Evolutionary conservation across 2,888 invertebrate genomes (phyloP), one percentile per base, ranked within the genome.

Genomic region (Acanthosepion lycidas): DNA sequence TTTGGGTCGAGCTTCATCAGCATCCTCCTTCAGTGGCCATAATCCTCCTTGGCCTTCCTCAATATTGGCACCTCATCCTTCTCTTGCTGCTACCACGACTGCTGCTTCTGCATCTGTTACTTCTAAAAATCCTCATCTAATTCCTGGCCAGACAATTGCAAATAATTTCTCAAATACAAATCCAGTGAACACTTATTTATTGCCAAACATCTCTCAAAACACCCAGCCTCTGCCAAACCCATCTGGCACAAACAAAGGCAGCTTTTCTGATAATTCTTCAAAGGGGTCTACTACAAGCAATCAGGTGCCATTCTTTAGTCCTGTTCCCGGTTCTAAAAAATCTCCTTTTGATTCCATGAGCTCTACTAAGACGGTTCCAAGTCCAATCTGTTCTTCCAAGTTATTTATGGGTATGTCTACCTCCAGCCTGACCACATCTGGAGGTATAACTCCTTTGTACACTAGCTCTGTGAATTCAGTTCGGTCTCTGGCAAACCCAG

Each of bases 281-380:
- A 93, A 93, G 53, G 93, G 49, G 12, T 53, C 93, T 93, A 78
- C 78, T 78, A 93, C 93, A 26, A 93, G 93, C 26, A 93, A 93
- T n/a, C 93, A 93, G 53, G 93, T 93, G 33, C 93, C 93, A 28
- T 93, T 93, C 33, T 93, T 93, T 53, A 93, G 93, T 93, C 93
- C 93, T 3, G 49, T 49, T 48, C 49, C 92, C 48, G 49, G 92
- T 49, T 92, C 92, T n/a, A 93, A 93, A 93, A 93, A 93, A 26
- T 42, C 49, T 51, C 78, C 78, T 12, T 78, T 78, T 78, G 78
- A 78, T 78, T 78, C 78, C 33, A 78, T 78, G 78, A 78, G 78
- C 78, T 78, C 78, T 33, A 78, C 78, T 12, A 78, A 78, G n/a
- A 78, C 78, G 0, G n/a, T 78, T n/a, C 78, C 78, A 33, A 78